Evolutionary conservation across 2,888 invertebrate genomes (phyloP), one percentile per base, ranked within the genome.

Genomic region (Orthosia gothica): DNA sequence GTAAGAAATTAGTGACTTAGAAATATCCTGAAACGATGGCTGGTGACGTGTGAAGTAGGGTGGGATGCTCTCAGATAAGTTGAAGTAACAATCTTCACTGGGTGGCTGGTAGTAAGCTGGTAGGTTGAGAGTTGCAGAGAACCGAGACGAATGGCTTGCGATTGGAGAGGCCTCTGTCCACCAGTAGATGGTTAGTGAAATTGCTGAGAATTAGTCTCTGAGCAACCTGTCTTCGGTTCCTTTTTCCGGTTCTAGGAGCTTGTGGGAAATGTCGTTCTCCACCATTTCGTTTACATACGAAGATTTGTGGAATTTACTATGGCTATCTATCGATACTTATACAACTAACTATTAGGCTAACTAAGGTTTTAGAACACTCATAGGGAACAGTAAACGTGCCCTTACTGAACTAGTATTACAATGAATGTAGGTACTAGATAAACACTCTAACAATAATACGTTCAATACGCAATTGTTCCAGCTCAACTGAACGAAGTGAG

Each of bases 401-500:
- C 5, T 32, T 32, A 32, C 32, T 32, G 32, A 32, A 32, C 9
- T 40, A 40, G 40, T 40, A 40, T 40, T 40, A 40, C 40, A 40
- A 40, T 1, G 40, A 40, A 9, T 9, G 40, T 40, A 40, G 40
- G 40, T 54, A 54, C 54, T 54, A 54, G 12, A 54, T 2, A n/a
- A 23, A 55, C 15, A 40, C 20, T 5, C 15, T 16, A 57, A 3
- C n/a, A 59, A 59, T 13, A 40, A 18, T 13, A 12, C 13, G 5
- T 59, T 5, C n/a, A 45, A 13, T 5, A 40, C 11, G 40, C 5
- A 59, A 59, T 32, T 40, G 59, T 59, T 59, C 0, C 59, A 59
- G 59, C 77, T 40, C 90, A 90, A 83, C 73, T 90, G 9, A 76
- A 85, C 63, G 98, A 98, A 93, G 97, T 98, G 83, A 97, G 98